Evolutionary conservation across 2,797 vertebrate genomes (phyloP).

Genomic region (Rhynchonycteris naso): DNA sequence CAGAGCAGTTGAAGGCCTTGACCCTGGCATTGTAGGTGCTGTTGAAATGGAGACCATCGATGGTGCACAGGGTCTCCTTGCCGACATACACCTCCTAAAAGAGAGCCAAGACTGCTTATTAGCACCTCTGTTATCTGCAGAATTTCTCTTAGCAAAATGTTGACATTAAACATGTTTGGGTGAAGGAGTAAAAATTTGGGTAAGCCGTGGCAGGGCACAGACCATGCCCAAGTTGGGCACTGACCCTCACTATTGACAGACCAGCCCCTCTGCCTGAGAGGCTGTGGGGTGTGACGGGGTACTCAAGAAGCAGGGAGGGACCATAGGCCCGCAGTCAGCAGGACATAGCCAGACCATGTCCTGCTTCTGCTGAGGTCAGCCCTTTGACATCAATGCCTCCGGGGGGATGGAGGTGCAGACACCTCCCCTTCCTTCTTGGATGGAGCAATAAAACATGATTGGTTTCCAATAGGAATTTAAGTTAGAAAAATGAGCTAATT

Average conservation of each 20-base stretch:
- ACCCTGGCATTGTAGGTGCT: slow-evolving; percentile 98
- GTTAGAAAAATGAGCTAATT: neutral
- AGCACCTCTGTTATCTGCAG: neutral
- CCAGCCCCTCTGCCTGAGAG: neutral
- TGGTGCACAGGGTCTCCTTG: slow-evolving; percentile 98
- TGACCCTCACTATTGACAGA: too few species aligned
- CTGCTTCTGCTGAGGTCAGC: neutral
- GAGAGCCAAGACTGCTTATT: neutral
- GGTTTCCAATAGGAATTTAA: neutral
- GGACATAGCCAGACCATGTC: accelerated
- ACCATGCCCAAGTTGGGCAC: too few species aligned
- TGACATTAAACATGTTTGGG: neutral
- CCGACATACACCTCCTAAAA: slow-evolving; percentile 97
- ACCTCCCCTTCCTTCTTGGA: neutral
- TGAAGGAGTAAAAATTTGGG: neutral
- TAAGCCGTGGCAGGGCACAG: neutral
- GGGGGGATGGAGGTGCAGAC: neutral
- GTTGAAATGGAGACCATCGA: slow-evolving; percentile 99
- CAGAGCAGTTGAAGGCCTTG: slow-evolving; percentile 95
- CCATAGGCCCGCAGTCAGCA: neutral
- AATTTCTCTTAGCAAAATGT: neutral
- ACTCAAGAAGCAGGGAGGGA: neutral
- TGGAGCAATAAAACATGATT: neutral
- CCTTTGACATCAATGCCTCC: neutral
- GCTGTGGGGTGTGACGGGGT: neutral